Evolutionary conservation across 2,113 vertebrate genomes (phyloP).

Genomic region (Muscicapa adusta): DNA sequence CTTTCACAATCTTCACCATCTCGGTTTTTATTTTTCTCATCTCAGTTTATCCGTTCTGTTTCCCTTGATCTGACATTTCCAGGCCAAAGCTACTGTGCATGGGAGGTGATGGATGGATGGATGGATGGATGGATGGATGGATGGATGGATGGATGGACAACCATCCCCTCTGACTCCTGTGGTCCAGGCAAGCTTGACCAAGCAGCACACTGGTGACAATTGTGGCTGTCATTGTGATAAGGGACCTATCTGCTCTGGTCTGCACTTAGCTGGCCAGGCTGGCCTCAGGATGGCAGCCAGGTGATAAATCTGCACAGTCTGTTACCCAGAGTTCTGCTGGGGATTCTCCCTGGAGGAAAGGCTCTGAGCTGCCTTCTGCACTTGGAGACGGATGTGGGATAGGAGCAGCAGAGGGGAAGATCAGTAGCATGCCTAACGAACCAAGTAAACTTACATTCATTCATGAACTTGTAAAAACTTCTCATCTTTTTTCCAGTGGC

Average conservation of each 20-base stretch:
- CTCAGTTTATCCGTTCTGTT: not conserved
- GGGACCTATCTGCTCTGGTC: not conserved
- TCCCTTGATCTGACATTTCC: not conserved
- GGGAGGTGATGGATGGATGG: not conserved
- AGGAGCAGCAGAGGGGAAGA: not conserved
- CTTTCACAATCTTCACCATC: not conserved
- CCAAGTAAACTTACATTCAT: not conserved
- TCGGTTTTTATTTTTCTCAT: not conserved
- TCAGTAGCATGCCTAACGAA: not conserved
- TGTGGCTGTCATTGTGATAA: not conserved
- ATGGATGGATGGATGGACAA: not conserved
- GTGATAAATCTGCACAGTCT: not conserved
- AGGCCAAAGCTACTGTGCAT: not conserved
- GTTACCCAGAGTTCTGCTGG: not conserved
- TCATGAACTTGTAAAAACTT: not conserved
- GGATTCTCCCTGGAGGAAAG: not conserved
- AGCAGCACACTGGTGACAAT: not conserved
- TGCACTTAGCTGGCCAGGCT: not conserved
- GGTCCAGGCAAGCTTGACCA: accelerated
- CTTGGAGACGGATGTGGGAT: not conserved
- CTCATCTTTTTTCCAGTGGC: not conserved
- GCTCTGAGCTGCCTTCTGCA: not conserved
- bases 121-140: not conserved
- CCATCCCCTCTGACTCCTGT: not conserved
- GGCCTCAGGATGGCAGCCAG: not conserved